Evolutionary conservation across 2,797 vertebrate genomes (phyloP).

Genomic region (Clangula hyemalis): DNA sequence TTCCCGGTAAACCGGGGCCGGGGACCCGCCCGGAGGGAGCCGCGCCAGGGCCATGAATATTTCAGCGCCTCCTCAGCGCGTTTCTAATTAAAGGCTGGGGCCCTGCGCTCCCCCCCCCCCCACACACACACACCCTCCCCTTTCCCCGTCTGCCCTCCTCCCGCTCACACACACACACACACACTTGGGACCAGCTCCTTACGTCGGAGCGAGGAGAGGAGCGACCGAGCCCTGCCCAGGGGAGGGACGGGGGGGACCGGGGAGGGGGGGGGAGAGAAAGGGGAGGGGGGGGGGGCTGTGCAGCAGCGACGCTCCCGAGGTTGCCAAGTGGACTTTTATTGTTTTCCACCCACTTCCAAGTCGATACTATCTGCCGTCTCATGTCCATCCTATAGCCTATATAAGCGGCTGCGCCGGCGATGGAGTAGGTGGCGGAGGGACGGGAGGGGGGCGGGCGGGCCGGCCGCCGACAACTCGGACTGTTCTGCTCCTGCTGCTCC

Average conservation of each 20-base stretch:
- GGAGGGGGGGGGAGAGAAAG: background rate
- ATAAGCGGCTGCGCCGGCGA: conserved; percentile 62
- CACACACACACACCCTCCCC: background rate
- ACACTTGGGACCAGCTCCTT: conserved; percentile 81
- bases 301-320: conserved; percentile 49
- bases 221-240: conserved; percentile 19
- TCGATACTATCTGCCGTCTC: conserved; percentile 68
- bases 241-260: conserved; percentile 18
- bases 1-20: conserved; percentile 77
- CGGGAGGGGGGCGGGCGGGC: background rate
- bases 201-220: conserved; percentile 64
- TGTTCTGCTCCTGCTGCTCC: too few species aligned
- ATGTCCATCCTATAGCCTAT: conserved; percentile 68
- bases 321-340: conserved; percentile 68
- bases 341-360: conserved; percentile 69
- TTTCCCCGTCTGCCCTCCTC: conserved; percentile 2
- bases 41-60: conserved; percentile 75
- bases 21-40: conserved; percentile 33
- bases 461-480: background rate
- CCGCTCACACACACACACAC: conserved; percentile 59
- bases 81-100: conserved; percentile 78
- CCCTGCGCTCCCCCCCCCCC: background rate
- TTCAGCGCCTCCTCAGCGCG: conserved; percentile 70
- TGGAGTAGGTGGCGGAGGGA: conserved; percentile 53
- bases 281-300: background rate